Conservation (phyloP, 1,140 invertebrate species). For the Eriocheir sinensis region DNA sequence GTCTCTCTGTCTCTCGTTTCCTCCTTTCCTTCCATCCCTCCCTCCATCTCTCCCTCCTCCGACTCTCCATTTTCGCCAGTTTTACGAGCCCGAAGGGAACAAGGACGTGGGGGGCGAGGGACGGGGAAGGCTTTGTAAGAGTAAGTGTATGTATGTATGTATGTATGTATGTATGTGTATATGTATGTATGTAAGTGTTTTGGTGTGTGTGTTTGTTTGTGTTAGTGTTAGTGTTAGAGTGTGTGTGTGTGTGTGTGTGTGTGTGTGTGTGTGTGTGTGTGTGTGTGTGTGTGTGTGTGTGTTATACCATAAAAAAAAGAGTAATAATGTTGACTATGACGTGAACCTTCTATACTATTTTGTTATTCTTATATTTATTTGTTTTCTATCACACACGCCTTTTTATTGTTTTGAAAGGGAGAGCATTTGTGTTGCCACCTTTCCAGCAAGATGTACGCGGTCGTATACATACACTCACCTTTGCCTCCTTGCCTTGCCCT, state of each 20-base stretch:
- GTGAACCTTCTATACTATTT: no score
- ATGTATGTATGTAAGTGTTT: neutral
- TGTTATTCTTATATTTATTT: no score
- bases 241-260: neutral
- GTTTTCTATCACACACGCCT: no score
- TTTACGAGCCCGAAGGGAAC: neutral
- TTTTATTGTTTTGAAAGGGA: no score
- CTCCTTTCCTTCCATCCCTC: neutral
- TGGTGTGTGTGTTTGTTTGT: neutral
- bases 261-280: constrained; percentile 13
- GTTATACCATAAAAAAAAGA: no score
- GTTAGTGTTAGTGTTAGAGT: neutral
- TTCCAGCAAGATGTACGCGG: no score
- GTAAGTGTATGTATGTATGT: constrained; percentile 17
- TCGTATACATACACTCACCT: no score
- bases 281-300: neutral
- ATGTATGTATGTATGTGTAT: constrained; percentile 17
- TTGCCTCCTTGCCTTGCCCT: no score
- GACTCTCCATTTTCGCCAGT: no score
- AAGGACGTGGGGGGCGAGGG: neutral
- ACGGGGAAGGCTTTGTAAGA: neutral
- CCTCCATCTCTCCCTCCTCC: no score
- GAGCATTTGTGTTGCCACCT: no score
- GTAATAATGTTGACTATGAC: no score
- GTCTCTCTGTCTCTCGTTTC: neutral